Evolutionary conservation across 1,140 invertebrate genomes (phyloP), one percentile per base, ranked within the genome.

Genomic region (Reticulitermes speratus): DNA sequence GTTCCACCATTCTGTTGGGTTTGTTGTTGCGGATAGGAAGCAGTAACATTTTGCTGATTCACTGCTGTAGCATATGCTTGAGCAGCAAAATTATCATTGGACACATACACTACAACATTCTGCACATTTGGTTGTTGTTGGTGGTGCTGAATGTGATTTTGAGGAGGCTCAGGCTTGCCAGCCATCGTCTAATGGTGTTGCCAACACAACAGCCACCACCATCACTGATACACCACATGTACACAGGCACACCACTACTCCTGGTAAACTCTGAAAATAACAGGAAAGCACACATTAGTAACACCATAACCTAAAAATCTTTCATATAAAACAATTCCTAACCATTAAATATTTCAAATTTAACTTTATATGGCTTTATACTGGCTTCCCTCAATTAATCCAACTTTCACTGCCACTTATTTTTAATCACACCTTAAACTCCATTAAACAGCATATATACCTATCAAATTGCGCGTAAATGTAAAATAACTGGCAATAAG

Each of bases 81-180:
- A 90, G 69, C 90, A 90, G 69, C 90, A 87, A 91, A 90, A 88
- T 91, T 91, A 87, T 91, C 91, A 88, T 90, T 90, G 12, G 91
- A 92, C 82, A 92, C 91, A 87, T 91, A 92, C 59, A 92, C 91
- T 89, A 92, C 90, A 87, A 92, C 91, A 91, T 91, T 91, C 87
- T 91, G 91, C 65, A 91, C 89, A 88, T 89, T 89, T 30, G 89
- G 89, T 65, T 84, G 87, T 86, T 87, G 86, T 38, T 85, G 85
- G 19, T 85, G 85, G 55, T 86, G 90, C 88, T 90, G 90, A 89
- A 90, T 89, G 86, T 89, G 89, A 88, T 90, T 89, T 87, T 87
- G 89, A 88, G 87, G 90, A 89, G 88, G 91, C 88, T 92, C 91
- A 91, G 91, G 90, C 90, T 92, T 92, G 89, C 89, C 89, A 88